A percentile compares a stretch with the other conserved stretches of the same genome.
Evolutionary conservation across 2,797 vertebrate species (phyloP).

Genomic region (Liasis olivaceus): DNA sequence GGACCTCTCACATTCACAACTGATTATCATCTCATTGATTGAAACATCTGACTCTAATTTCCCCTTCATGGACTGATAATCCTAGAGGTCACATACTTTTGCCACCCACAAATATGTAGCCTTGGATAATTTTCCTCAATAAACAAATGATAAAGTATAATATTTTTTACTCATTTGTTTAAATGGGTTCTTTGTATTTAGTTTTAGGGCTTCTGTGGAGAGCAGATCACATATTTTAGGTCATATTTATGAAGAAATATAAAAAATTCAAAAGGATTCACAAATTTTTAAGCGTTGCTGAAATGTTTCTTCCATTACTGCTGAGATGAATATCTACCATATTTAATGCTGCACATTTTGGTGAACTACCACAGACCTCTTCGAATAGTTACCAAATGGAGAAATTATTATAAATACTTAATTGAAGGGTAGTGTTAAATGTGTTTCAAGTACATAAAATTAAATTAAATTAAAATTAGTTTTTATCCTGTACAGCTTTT

Average conservation of each 20-base stretch:
- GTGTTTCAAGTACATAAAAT: too few relatives aligned
- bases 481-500: background rate
- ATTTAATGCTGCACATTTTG: too few relatives aligned
- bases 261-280: background rate
- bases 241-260: background rate
- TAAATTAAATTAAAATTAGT: background rate
- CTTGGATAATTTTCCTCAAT: background rate
- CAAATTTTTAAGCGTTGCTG: background rate
- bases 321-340: too few relatives aligned
- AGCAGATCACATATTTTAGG: background rate
- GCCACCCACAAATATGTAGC: background rate
- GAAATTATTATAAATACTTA: too few relatives aligned
- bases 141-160: background rate
- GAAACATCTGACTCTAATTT: background rate
- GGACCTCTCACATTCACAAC: background rate
- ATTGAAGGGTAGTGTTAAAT: too few relatives aligned
- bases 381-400: background rate
- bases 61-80: background rate
- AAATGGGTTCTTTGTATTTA: background rate
- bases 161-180: background rate
- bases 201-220: background rate
- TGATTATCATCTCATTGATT: background rate
- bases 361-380: too few relatives aligned
- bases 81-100: background rate
- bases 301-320: too few relatives aligned